Base-by-base conservation (phyloP, 2,797 vertebrate genomes). In the Notoglanidium macrostoma region DNA sequence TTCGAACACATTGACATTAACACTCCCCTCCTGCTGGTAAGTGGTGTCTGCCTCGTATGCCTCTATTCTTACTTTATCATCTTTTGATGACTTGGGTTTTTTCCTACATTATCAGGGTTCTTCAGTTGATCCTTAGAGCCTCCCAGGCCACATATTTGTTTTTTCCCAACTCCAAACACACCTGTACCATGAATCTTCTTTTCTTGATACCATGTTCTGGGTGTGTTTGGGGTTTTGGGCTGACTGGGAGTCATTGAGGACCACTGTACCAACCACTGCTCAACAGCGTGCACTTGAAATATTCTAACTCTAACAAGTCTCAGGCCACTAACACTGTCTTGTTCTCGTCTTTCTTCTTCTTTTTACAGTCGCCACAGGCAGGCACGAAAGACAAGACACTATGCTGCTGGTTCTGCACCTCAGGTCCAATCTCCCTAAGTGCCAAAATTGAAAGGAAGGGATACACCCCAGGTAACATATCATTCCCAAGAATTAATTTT, bases 1-100 rank as follows among this genome's bases (percentile, higher is more conserved):
- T 99, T 99, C 91, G 98, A 99, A 89, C 98, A 99, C 96, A 99
- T 99, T 93, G 98, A 99, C 97, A 98, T 99, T 96, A 99, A 99
- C 97, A 98, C 97, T 93, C 97, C 98, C 88, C 97, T 97, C 87
- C 96, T 99, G 96, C 96, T 98, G 97, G 98, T 99, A 94, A 96
- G 96, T 79, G 55, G 96, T 63, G 26, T 55, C 51, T 70, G 26
- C 26, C 1, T 79, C 15, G 10, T 10, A 19, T 55, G 10, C 57
- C 79, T 65, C 63, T 67, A 26, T n/a, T 46, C 5, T 55, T 49
- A 55, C 23, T 44, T 67, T 44, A 55, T 51, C n/a, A 14, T 70
- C 26, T n/a, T 89, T 29, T 68, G 10, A n/a, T 72, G 40, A 59
- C 11, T 59, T 55, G 9, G 29, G 61, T 67, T n/a, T 40, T 4